Percentiles rank a stretch among this genome's conserved stretches.
Evolutionary conservation across 2,797 vertebrate genomes (phyloP).

Genomic region (Lophius americanus): DNA sequence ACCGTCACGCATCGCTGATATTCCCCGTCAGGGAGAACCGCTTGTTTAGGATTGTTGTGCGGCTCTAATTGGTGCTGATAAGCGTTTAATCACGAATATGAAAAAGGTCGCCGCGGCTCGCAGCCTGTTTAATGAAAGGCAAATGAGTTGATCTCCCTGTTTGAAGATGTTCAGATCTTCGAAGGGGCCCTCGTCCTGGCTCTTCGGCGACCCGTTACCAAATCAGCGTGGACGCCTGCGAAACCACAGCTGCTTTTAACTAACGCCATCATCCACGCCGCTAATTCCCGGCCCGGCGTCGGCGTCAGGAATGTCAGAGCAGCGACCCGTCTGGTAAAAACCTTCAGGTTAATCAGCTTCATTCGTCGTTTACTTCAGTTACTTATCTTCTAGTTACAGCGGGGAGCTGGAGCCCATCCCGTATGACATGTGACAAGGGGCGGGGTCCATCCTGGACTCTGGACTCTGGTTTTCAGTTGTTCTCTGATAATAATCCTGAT

Average conservation of each 20-base stretch:
- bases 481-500: no score
- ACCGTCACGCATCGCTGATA: slow-evolving; percentile 29
- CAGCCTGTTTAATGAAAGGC: slow-evolving; percentile 33
- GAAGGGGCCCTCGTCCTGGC: not conserved
- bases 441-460: no score
- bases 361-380: not conserved
- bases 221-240: slow-evolving; percentile 8
- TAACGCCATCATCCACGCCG: slow-evolving; percentile 8
- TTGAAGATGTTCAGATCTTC: not conserved
- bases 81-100: slow-evolving; percentile 65
- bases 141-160: slow-evolving; percentile 14
- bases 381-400: slow-evolving; percentile 3
- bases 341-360: slow-evolving; percentile 7
- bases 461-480: no score
- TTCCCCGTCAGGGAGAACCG: slow-evolving; percentile 33
- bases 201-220: slow-evolving; percentile 16
- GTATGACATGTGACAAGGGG: no score
- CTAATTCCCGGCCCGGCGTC: slow-evolving; percentile 35
- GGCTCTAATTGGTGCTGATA: slow-evolving; percentile 59
- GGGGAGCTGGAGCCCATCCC: not conserved
- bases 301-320: slow-evolving; percentile 1
- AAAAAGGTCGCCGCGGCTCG: slow-evolving; percentile 27
- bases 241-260: slow-evolving; percentile 26
- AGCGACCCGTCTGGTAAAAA: slow-evolving; percentile 25
- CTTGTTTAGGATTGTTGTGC: slow-evolving; percentile 48